These are phyloP conservation scores for Druon quercuslanigerum DNA, from an alignment of 1,140 invertebrate genomes.

Conservation along the genomic window DNA sequence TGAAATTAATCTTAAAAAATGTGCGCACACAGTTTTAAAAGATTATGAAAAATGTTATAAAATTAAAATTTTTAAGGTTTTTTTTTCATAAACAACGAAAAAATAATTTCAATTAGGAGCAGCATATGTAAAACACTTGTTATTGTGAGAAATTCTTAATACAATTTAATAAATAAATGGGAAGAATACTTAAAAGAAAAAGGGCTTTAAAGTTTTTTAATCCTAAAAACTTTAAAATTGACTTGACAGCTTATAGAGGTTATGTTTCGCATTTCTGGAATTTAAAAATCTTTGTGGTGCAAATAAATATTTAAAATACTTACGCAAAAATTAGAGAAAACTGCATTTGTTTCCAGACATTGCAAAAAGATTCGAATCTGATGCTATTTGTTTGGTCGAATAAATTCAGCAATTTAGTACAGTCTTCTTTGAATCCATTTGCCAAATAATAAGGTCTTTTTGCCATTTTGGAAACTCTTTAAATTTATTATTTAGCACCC, in stretches of 20 bases:
- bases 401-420: constrained; percentile 55
- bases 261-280: not conserved
- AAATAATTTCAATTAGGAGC: too few species aligned
- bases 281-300: not conserved
- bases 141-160: too few species aligned
- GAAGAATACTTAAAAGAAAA: too few species aligned
- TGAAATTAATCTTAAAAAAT: too few species aligned
- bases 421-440: constrained; percentile 65
- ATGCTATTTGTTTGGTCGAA: constrained; percentile 59
- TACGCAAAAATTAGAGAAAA: constrained; percentile 68
- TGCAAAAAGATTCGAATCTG: constrained; percentile 64
- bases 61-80: too few species aligned
- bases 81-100: too few species aligned
- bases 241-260: not conserved
- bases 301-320: constrained; percentile 42
- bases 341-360: constrained; percentile 68
- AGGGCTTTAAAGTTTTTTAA: too few species aligned
- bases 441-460: constrained; percentile 44
- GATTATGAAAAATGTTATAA: too few species aligned
- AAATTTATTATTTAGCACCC: not conserved
- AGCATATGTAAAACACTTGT: too few species aligned
- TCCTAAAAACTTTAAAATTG: too few species aligned
- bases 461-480: constrained; percentile 37
- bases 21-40: too few species aligned
- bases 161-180: too few species aligned